Evolutionary conservation across 2,888 invertebrate species (phyloP).

Genomic region (Dexiosoma caninum): DNA sequence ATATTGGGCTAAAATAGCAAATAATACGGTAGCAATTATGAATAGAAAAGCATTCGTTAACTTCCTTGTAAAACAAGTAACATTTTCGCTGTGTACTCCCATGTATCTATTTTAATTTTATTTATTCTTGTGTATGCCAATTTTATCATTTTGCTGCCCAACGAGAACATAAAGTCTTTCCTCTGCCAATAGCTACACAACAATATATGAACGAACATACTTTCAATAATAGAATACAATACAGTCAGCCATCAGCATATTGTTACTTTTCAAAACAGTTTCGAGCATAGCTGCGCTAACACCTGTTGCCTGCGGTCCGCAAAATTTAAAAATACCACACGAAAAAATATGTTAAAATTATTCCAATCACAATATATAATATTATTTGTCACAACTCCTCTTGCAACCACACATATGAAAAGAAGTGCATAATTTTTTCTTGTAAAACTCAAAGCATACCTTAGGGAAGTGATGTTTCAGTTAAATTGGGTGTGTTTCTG

Average conservation of each 20-base stretch:
- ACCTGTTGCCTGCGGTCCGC: constrained; percentile 73
- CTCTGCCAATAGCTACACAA: constrained; percentile 21
- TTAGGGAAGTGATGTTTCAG: constrained; percentile 4
- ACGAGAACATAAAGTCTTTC: constrained; percentile 33
- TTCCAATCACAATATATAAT: not conserved
- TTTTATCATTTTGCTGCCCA: constrained; percentile 52
- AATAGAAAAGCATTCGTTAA: too few species aligned
- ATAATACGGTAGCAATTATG: too few species aligned
- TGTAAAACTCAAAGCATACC: constrained; percentile 35
- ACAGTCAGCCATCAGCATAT: constrained; percentile 69
- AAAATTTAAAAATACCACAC: constrained; percentile 21
- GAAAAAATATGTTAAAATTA: not conserved
- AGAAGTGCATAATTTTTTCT: not conserved
- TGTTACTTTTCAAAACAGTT: constrained; percentile 74
- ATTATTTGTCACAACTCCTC: not conserved
- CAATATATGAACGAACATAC: not conserved
- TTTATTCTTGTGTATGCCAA: constrained; percentile 23
- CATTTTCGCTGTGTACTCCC: not conserved
- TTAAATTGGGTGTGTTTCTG: not conserved
- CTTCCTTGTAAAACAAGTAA: too few species aligned
- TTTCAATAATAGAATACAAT: constrained; percentile 57
- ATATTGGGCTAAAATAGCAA: too few species aligned
- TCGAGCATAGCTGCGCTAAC: constrained; percentile 72
- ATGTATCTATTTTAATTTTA: not conserved
- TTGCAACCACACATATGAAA: not conserved